Conservation (phyloP, 2,888 invertebrate genomes). For the Apotomis capreana region DNA sequence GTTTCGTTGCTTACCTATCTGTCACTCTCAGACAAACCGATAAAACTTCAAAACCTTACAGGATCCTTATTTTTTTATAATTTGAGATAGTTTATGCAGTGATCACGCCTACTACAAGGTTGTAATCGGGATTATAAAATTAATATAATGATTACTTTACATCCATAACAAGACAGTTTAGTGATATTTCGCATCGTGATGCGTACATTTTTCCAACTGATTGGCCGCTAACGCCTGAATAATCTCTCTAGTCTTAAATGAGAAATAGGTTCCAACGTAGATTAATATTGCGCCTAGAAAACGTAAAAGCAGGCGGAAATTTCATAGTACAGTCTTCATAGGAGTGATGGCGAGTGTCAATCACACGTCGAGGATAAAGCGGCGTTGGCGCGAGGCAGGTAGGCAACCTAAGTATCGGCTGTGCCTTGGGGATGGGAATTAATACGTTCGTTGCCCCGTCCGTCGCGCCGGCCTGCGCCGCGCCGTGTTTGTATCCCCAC, state of each 20-base stretch:
- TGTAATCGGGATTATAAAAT: too few species aligned
- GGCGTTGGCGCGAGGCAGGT: slow-evolving; percentile 27
- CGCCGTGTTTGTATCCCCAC: slow-evolving; percentile 40
- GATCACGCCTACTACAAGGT: too few species aligned
- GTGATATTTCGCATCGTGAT: neutral
- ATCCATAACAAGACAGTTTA: too few species aligned
- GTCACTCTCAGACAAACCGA: too few species aligned
- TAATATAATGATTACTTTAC: too few species aligned
- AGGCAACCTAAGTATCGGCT: slow-evolving; percentile 34
- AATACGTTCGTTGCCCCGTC: slow-evolving; percentile 66
- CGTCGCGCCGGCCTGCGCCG: slow-evolving; percentile 44
- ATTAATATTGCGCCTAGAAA: slow-evolving; percentile 53
- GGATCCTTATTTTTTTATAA: too few species aligned
- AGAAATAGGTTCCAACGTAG: slow-evolving; percentile 48
- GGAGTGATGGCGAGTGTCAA: slow-evolving; percentile 38
- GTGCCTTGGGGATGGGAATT: slow-evolving; percentile 58
- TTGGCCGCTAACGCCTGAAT: slow-evolving; percentile 1
- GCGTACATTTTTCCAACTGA: neutral
- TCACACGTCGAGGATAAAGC: slow-evolving; percentile 32
- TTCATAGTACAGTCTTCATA: slow-evolving; percentile 15
- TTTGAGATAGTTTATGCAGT: too few species aligned
- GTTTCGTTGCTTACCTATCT: too few species aligned
- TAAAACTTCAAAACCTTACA: too few species aligned
- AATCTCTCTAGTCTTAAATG: neutral
- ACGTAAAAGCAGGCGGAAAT: slow-evolving; percentile 16